Base-by-base conservation (phyloP, 2,113 vertebrate species). In the Anser cygnoides region DNA sequence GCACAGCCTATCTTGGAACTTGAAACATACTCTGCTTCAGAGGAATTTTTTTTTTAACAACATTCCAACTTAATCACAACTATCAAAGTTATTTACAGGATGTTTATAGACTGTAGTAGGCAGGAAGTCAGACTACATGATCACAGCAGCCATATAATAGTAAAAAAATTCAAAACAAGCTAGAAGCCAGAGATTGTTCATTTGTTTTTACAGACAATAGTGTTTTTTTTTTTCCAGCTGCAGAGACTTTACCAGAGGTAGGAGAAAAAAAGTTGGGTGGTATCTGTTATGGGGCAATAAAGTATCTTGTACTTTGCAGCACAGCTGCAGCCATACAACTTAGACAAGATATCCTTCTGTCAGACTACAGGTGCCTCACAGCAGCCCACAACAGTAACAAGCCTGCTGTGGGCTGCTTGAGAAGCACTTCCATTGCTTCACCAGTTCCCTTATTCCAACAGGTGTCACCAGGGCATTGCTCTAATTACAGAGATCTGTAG, bases 21-120 rank as follows among this genome's bases (percentile, higher is more conserved):
- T n/a, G 21, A 74, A 50, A 83, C 83, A 71, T 25, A 66, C 63
- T 83, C 49, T 11, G 70, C 89, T 93, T 93, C 39, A 57, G 2
- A 87, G 84, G 87, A 92, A 59, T 84, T 88, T 50, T 66, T 76
- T 84, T 88, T 50, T 66, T 76, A 92, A 72, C 61, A 83, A 73
- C 95, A 91, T 92, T 95, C 94, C 91, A 79, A 25, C 91, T 92
- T 95, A 96, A 95, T 91, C 93, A 85, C 70, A 87, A 66, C 74
- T 92, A 80, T 94, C 86, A 86, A 71, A 97, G 87, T 66, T 95
- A 95, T 97, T 97, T 91, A 96, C 94, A 95, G 96, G 95, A 97
- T 95, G 96, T 97, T 97, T 97, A 96, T 95, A 93, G 90, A 93
- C 41, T 8, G 1, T 16, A 44, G 41, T 11, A 70, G 92, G 80